Conservation (phyloP, 1,140 invertebrate genomes). For the Eumaeus atala region DNA sequence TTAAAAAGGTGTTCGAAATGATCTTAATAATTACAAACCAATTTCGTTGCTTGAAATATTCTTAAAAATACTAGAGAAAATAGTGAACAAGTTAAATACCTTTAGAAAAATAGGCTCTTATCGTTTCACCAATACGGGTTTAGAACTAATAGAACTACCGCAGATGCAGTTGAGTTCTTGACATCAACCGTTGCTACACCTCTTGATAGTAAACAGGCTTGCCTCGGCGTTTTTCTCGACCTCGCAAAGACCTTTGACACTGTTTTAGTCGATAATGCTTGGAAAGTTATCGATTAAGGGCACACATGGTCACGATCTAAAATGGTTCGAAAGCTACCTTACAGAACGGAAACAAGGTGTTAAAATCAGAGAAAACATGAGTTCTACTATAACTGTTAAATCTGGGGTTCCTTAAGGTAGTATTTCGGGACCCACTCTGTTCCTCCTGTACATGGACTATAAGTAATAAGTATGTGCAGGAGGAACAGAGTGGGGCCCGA, state of each 20-base stretch:
- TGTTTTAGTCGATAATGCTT: conserved; percentile 15
- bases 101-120: conserved; percentile 11
- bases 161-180: conserved; percentile 14
- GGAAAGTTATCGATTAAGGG: conserved; percentile 11
- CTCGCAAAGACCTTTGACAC: conserved; percentile 14
- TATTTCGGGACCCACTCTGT: neutral
- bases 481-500: no score
- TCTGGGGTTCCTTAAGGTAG: conserved; percentile 1
- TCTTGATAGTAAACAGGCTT: neutral
- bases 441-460: no score
- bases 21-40: conserved; percentile 13
- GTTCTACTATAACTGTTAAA: neutral
- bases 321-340: conserved; percentile 15
- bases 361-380: neutral
- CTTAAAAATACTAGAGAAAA: conserved; percentile 14
- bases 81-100: neutral
- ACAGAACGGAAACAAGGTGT: neutral
- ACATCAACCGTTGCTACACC: neutral
- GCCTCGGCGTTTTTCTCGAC: conserved; percentile 18
- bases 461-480: no score
- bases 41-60: conserved; percentile 15
- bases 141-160: conserved; percentile 9
- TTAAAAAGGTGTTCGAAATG: conserved; percentile 6
- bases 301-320: conserved; percentile 3
- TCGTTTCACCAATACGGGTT: conserved; percentile 15